Conservation (phyloP, 1,140 invertebrate species). For the Heliconius hewitsoni region DNA sequence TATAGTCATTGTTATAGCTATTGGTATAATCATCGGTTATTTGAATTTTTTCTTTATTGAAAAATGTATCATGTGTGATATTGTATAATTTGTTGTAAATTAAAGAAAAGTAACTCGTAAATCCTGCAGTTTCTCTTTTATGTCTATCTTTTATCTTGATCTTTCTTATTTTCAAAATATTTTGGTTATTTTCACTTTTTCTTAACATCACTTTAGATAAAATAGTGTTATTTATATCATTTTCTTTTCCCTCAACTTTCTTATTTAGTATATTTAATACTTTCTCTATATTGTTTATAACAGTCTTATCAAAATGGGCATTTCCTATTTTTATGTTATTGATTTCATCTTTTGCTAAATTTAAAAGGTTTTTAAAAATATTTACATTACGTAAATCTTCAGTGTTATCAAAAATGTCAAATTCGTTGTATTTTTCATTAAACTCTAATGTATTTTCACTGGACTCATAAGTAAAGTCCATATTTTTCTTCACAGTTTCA, state of each 20-base stretch:
- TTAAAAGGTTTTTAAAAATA: not conserved
- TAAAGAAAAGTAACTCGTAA: not conserved
- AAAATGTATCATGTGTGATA: not conserved
- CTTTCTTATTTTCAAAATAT: not conserved
- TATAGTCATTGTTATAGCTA: not conserved
- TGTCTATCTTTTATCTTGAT: not conserved
- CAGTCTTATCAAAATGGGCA: not conserved
- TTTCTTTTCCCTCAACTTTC: not conserved
- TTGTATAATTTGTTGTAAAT: conserved; percentile 28
- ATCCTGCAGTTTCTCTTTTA: not conserved
- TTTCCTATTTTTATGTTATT: not conserved
- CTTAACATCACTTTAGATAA: not conserved
- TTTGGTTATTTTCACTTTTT: not conserved
- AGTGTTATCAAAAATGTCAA: too few species aligned
- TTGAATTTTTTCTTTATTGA: not conserved
- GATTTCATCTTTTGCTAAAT: not conserved
- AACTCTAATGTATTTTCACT: not conserved
- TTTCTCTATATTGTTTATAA: not conserved
- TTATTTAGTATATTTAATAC: not conserved
- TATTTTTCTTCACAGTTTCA: not conserved
- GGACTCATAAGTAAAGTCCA: not conserved
- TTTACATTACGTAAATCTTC: too few species aligned
- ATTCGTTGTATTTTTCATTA: not conserved
- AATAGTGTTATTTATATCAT: not conserved
- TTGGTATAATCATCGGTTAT: not conserved